Evolutionary conservation across 2,888 invertebrate genomes (phyloP), one percentile per base, ranked within the genome.

Genomic region (Sepioteuthis lessoniana): DNA sequence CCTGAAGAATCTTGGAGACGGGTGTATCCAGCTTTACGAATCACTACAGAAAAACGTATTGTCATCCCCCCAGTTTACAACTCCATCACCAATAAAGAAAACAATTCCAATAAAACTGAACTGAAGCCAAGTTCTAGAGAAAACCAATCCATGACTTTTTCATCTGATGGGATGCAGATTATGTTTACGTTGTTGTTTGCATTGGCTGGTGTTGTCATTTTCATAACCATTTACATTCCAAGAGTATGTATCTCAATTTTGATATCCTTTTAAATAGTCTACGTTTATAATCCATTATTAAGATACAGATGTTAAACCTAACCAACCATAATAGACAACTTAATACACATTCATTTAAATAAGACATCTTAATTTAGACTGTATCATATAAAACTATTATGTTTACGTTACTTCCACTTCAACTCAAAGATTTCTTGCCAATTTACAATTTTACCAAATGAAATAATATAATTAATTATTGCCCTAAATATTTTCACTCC

Each of bases 1-100:
- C 97, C 97, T 31, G 96, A 97, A 55, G 94, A 96, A 94, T 95
- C 96, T 21, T 95, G 95, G 37, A 94, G 96, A 13, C 94, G 95
- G 38, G 96, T 97, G 35, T 95, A 96, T 0, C 95, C 96, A 31
- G 95, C 95, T 0, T 95, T 95, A 47, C 96, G 96, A 93, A 96
- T 97, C 38, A 95, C 96, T 21, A 96, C 96, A 2, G 92, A 47
- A 31, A 92, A 92, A 42, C 92, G n/a, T n/a, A 37, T 92, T 5
- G 4, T 47, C 19, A 47, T 47, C 42, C 92, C 42, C 31, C n/a
- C 38, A 7, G 47, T 47, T n/a, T 16, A 47, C 92, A 92, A 92
- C 92, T 13, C 13, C 31, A 37, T 47, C 13, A 42, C 28, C 7
- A 47, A 25, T n/a, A 47, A 42, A n/a, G n/a, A 47, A 47, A 92